Evolutionary conservation across 2,888 invertebrate genomes (phyloP), one percentile per base, ranked within the genome.

Genomic region (Leptinotarsa tumamoca): DNA sequence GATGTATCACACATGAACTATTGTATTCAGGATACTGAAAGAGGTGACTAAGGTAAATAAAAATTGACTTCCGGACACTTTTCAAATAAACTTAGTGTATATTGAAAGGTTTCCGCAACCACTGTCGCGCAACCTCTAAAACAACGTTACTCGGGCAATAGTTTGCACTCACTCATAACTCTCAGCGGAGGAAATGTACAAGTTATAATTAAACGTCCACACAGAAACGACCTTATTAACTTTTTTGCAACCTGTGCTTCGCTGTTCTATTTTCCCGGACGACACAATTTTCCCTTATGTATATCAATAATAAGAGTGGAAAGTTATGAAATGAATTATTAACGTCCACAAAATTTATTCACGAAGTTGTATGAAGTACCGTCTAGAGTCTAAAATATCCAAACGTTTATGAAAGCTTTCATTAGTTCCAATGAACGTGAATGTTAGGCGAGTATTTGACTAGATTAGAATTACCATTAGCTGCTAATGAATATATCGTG

Each of bases 241-340:
- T 54, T 68, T 68, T 52, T 51, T 18, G 15, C 68, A 68, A 50
- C 7, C 18, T 51, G 21, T 68, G 43, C 51, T 43, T 13, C 21
- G 18, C 51, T 68, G 18, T 51, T 23, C 51, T 68, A 15, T 68
- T 68, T 43, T 51, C 68, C 68, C 51, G n/a, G 23, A 50, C 51
- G 68, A 68, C 51, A 17, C 49, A 68, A 68, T 68, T 50, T 68
- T 54, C 21, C 23, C 68, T 68, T 49, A 27, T 54, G 68, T 27
- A 33, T 68, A 68, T 68, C 54, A 56, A 33, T 27, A 68, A 54
- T 7, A 18, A 54, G 10, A 54, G 56, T 68, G 17, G 33, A 33
- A 54, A 56, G 10, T 68, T 56, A 23, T 54, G 56, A 33, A 43
- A 56, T 27, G 54, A 33, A 68, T 68, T 52, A 68, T 27, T 52